Conservation (phyloP, 1,140 invertebrate genomes). For the Trichonephila clavipes region DNA sequence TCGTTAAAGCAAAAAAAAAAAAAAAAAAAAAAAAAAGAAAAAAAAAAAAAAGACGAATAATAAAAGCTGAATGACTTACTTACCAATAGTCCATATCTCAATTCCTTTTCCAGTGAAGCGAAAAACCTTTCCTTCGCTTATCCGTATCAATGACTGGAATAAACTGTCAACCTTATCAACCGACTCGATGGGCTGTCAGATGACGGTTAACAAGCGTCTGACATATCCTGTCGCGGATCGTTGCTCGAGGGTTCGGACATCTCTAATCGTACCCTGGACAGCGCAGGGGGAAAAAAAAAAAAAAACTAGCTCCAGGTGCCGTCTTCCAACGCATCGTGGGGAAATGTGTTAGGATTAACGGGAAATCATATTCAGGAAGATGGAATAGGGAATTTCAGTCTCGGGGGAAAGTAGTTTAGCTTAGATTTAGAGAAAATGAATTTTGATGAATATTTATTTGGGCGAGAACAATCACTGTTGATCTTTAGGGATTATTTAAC, state of each 20-base stretch:
- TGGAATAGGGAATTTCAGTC: conserved; percentile 16
- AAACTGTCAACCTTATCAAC: conserved; percentile 64
- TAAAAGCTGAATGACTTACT: background rate
- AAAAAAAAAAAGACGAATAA: background rate
- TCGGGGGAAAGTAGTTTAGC: background rate
- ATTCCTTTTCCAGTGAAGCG: background rate
- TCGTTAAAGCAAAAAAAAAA: background rate
- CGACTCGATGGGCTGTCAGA: conserved; percentile 57
- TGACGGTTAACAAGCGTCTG: conserved; percentile 60
- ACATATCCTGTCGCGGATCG: conserved; percentile 8
- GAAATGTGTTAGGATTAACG: conserved; percentile 46
- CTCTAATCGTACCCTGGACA: conserved; percentile 12
- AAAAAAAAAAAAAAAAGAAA: background rate
- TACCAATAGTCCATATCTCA: conserved; percentile 22
- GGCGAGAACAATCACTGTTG: too few species aligned
- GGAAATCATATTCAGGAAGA: conserved; percentile 56
- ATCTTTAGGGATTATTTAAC: too few species aligned
- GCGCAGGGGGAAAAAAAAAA: background rate
- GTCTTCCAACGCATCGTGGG: background rate
- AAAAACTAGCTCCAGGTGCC: background rate
- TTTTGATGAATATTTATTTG: too few species aligned
- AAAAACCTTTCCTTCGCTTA: background rate
- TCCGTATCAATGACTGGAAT: conserved; percentile 29
- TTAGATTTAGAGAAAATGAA: too few species aligned
- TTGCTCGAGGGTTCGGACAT: conserved; percentile 39